Evolutionary conservation across 2,797 vertebrate genomes (phyloP), one percentile per base, ranked within the genome.

Genomic region (Danio kyathit): DNA sequence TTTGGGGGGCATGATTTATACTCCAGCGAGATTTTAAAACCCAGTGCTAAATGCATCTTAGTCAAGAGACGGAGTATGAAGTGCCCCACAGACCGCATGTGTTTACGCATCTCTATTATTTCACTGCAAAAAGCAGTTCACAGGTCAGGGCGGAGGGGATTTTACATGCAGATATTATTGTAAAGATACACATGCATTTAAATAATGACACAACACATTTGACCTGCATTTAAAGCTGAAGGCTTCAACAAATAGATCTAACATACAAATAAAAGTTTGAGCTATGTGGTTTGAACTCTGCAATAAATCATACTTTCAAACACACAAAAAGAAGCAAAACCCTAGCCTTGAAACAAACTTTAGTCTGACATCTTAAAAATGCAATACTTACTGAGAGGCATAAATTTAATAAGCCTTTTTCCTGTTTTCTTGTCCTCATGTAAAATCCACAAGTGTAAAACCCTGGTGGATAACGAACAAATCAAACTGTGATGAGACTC

Each of bases 31-130:
- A 17, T 65, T 49, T 12, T 21, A 48, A 77, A 73, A 49, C 17
- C 19, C 59, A 54, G 72, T 74, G 75, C 60, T 46, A 61, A 76
- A 79, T 82, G 54, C 2, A 74, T 85, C 44, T 67, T 61, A 65
- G 51, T 81, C 38, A 48, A 57, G 43, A 70, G 29, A 16, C 16
- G 11, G 17, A 74, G 52, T 72, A 67, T 16, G 7, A 71, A 64
- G 13, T 69, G 52, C 54, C 29, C 9, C 57, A 72, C 13, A 72
- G 56, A 63, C n/a, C 13, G 3, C 10, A 12, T 6, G 7, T 49
- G 29, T 76, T 76, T 29, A 29, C 52, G 56, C 7, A 12, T 56
- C 71, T 61, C 21, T 12, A 71, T 71, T 79, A 43, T 61, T 61
- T 64, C 9, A 6, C 9, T 4, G n/a, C 14, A 5, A 21, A 70